Evolutionary conservation across 1,140 invertebrate species (phyloP).

Genomic region (Orchestia grillus): DNA sequence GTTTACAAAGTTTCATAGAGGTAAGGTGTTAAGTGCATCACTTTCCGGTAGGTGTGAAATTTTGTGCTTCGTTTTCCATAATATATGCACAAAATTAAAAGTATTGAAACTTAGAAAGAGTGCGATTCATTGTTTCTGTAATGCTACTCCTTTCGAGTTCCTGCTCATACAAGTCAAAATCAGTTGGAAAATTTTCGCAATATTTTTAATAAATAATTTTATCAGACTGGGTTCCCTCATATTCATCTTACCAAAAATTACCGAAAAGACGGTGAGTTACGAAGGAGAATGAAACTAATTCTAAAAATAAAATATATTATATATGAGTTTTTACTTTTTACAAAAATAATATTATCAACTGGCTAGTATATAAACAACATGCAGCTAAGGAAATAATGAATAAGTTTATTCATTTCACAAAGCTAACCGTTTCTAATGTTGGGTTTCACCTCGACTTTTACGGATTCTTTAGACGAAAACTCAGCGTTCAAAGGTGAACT

Average conservation of each 20-base stretch:
- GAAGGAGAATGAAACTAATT: background rate
- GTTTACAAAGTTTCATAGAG: too few species aligned
- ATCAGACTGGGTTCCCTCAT: too few species aligned
- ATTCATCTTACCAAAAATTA: background rate
- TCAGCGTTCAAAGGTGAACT: background rate
- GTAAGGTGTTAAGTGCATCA: too few species aligned
- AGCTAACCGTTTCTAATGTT: background rate
- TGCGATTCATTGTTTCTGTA: too few species aligned
- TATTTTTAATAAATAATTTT: too few species aligned
- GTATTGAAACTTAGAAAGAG: too few species aligned
- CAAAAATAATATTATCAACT: conserved; percentile 39
- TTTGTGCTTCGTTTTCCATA: too few species aligned
- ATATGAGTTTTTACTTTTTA: background rate
- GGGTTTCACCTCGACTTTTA: background rate
- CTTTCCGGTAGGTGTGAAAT: too few species aligned
- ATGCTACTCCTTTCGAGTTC: too few species aligned
- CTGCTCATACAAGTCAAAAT: too few species aligned
- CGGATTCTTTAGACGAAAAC: background rate
- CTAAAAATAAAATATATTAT: background rate
- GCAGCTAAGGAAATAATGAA: background rate
- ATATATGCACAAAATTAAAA: too few species aligned
- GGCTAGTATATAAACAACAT: background rate
- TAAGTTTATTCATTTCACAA: background rate
- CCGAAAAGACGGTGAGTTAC: background rate
- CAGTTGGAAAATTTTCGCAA: too few species aligned